Conservation (phyloP, 2,888 invertebrate genomes). For the Eretmocerus hayati region DNA sequence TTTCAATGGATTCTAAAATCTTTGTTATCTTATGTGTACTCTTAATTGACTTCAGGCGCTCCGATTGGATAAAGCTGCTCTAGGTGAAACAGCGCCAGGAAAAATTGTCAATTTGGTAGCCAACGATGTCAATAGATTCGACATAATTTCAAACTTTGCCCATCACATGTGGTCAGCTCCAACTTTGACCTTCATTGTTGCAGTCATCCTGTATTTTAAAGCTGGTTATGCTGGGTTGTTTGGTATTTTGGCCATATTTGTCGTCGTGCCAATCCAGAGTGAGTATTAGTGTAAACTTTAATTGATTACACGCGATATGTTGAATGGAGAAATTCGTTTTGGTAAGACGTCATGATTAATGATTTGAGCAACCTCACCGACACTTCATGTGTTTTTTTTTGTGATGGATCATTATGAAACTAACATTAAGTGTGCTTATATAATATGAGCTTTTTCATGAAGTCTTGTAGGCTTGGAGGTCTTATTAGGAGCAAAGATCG, state of each 20-base stretch:
- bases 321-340: too few relatives aligned
- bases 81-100: constrained; percentile 68
- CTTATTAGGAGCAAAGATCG: too few relatives aligned
- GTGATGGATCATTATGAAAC: too few relatives aligned
- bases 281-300: not conserved
- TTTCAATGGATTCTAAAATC: not conserved
- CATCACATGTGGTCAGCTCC: constrained; percentile 91
- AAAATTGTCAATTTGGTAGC: constrained; percentile 54
- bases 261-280: constrained; percentile 85
- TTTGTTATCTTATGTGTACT: not conserved
- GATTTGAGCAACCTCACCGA: too few relatives aligned
- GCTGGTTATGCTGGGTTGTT: constrained; percentile 66
- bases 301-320: too few relatives aligned
- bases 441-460: too few relatives aligned
- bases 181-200: constrained; percentile 59
- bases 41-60: constrained; percentile 20
- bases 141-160: constrained; percentile 79
- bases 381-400: too few relatives aligned
- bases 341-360: too few relatives aligned
- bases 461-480: too few relatives aligned
- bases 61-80: constrained; percentile 47
- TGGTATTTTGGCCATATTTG: constrained; percentile 73
- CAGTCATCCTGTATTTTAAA: constrained; percentile 69
- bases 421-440: too few relatives aligned
- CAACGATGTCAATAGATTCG: constrained; percentile 91